Evolutionary conservation across 2,113 vertebrate species (phyloP).

Genomic region (Heloderma charlesbogerti): DNA sequence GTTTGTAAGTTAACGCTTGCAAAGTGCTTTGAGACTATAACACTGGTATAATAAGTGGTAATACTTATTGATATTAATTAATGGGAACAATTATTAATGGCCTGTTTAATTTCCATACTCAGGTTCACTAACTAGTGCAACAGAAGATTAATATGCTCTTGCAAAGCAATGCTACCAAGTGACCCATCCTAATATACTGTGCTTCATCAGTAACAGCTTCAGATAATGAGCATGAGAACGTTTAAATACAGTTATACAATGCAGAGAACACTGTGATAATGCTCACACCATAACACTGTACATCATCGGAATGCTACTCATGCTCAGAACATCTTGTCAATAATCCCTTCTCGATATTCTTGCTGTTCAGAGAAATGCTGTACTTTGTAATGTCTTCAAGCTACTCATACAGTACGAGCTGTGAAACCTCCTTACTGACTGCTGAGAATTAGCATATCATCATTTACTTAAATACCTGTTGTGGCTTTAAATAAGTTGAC

Average conservation of each 20-base stretch:
- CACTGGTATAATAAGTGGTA: not conserved
- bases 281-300: not conserved
- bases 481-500: not conserved
- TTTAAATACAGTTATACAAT: not conserved
- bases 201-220: not conserved
- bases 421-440: not conserved
- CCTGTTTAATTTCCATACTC: not conserved
- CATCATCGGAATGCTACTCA: not conserved
- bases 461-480: not conserved
- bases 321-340: not conserved
- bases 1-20: not conserved
- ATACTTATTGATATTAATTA: not conserved
- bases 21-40: not conserved
- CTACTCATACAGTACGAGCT: not conserved
- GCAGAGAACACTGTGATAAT: not conserved
- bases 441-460: not conserved
- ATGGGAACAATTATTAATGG: not conserved
- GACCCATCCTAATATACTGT: not conserved
- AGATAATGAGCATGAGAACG: not conserved
- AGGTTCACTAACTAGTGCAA: not conserved
- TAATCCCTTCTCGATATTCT: not conserved
- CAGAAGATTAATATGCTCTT: conserved; percentile 2
- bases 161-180: not conserved
- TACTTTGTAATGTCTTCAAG: not conserved
- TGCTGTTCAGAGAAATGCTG: not conserved